Percentiles rank a stretch among this genome's conserved stretches.
These are phyloP conservation scores for Centropristis striata DNA, from an alignment of 2,113 vertebrate species.

Conservation along the genomic window DNA sequence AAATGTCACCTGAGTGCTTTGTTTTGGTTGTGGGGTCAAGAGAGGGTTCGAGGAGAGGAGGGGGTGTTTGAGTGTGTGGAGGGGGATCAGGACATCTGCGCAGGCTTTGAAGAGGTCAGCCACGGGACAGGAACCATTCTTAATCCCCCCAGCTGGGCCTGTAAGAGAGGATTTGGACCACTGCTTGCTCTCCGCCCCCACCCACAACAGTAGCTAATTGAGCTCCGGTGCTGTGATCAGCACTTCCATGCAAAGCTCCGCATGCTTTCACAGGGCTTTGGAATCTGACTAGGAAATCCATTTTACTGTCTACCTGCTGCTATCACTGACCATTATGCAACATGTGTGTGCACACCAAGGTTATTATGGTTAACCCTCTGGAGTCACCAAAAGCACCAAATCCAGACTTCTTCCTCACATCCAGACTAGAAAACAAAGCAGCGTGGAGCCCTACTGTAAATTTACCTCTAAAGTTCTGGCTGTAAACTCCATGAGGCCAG, in stretches of 20 bases:
- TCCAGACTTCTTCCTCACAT: too few species aligned
- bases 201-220: conserved; percentile 80
- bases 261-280: conserved; percentile 63
- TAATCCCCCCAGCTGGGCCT: conserved; percentile 82
- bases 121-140: conserved; percentile 83
- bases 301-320: conserved; percentile 50
- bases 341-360: background rate
- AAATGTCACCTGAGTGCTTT: conserved; percentile 82
- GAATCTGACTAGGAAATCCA: conserved; percentile 60
- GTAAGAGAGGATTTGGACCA: conserved; percentile 77
- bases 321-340: conserved; percentile 1
- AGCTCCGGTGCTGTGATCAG: conserved; percentile 62
- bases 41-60: conserved; percentile 58
- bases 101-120: conserved; percentile 85
- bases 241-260: conserved; percentile 66
- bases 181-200: conserved; percentile 42
- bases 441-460: too few species aligned
- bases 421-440: too few species aligned
- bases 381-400: too few species aligned
- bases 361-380: too few species aligned
- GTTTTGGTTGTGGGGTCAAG: conserved; percentile 73
- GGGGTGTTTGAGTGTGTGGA: conserved; percentile 16
- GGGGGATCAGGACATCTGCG: conserved; percentile 81
- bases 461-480: too few species aligned
- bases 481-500: too few species aligned